These are phyloP conservation scores for Brotogeris chrysoptera DNA, from an alignment of 2,797 vertebrate genomes.

Conservation along the genomic window DNA sequence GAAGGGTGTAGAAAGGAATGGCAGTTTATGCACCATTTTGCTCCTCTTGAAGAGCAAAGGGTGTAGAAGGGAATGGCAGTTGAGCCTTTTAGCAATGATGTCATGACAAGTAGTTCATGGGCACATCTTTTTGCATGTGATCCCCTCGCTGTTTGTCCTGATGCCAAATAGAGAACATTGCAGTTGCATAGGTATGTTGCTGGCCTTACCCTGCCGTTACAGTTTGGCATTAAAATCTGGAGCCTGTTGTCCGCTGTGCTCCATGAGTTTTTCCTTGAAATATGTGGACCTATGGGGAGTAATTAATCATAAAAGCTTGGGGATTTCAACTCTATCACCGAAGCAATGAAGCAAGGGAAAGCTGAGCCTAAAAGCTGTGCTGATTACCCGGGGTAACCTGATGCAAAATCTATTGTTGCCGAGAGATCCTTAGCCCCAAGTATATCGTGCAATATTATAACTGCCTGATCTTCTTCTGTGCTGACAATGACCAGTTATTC, in stretches of 20 bases:
- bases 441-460: constrained; percentile 83
- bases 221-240: constrained; percentile 69
- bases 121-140: background rate
- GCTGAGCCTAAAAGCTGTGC: constrained; percentile 91
- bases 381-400: constrained; percentile 89
- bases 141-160: background rate
- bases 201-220: constrained; percentile 5
- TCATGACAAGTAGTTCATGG: background rate
- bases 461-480: constrained; percentile 76
- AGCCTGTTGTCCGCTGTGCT: constrained; percentile 56
- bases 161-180: background rate
- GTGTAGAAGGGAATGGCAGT: background rate
- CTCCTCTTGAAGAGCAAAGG: background rate
- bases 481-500: constrained; percentile 78
- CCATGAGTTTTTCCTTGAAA: constrained; percentile 76
- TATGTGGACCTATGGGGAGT: constrained; percentile 83
- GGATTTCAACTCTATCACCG: constrained; percentile 86
- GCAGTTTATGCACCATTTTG: background rate
- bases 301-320: constrained; percentile 88
- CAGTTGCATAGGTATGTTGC: background rate
- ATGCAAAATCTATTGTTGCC: constrained; percentile 93
- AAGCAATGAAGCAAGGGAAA: constrained; percentile 86
- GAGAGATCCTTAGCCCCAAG: constrained; percentile 86
- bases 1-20: background rate
- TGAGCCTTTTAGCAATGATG: background rate